phyloP scores from a whole-genome alignment of 2,113 vertebrate species.

The Blennius ocellaris region DNA sequence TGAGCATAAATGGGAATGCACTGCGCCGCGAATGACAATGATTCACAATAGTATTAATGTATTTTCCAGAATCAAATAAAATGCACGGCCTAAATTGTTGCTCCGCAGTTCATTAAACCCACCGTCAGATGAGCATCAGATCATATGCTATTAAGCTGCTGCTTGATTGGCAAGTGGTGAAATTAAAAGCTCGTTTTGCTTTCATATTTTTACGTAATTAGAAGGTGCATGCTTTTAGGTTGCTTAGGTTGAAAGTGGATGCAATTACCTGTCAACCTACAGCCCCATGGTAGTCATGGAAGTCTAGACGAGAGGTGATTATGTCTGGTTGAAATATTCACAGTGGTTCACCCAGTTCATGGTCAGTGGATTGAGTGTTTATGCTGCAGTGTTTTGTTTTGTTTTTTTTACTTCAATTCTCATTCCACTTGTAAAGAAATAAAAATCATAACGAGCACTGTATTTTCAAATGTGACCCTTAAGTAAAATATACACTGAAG shows the following conservation, averaged over 20 bases:
- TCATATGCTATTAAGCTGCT: constrained; percentile 59
- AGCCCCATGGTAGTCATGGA: constrained; percentile 6
- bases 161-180: constrained; percentile 64
- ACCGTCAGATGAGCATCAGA: constrained; percentile 51
- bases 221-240: constrained; percentile 22
- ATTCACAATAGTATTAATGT: constrained; percentile 63
- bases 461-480: too few species aligned
- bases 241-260: constrained; percentile 29
- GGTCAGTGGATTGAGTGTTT: constrained; percentile 10
- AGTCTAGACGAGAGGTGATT: constrained; percentile 43
- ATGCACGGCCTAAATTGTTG: constrained; percentile 55
- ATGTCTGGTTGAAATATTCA: constrained; percentile 17
- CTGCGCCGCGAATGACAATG: constrained; percentile 20
- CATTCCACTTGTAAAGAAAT: neutral
- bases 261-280: constrained; percentile 21
- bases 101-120: constrained; percentile 65
- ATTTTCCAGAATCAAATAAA: constrained; percentile 57
- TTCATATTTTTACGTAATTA: constrained; percentile 41
- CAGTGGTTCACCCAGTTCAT: constrained; percentile 5
- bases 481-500: too few species aligned
- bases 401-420: neutral
- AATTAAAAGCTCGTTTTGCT: constrained; percentile 45
- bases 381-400: neutral
- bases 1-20: constrained; percentile 3
- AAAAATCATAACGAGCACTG: too few species aligned